These are phyloP conservation scores for Tenthredo distinguenda DNA, from an alignment of 2,888 invertebrate genomes.

Conservation along the genomic window DNA sequence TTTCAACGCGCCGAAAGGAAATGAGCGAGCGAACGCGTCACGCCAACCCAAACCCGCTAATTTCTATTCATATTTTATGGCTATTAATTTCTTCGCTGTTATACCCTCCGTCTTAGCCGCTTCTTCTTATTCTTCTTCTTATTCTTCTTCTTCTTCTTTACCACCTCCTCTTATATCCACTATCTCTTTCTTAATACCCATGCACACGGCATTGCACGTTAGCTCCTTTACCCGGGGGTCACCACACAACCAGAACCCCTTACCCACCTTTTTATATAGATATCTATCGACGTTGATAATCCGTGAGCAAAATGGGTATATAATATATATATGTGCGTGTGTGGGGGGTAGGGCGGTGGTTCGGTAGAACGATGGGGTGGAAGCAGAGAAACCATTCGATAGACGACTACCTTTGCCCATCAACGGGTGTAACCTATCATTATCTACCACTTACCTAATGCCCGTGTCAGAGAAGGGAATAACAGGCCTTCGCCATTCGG, in stretches of 20 bases:
- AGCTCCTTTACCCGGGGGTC: conserved; percentile 4
- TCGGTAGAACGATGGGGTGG: conserved; percentile 4
- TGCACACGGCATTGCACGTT: conserved; percentile 52
- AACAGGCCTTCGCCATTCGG: conserved; percentile 39
- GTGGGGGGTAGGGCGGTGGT: background rate
- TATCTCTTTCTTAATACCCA: conserved; percentile 54
- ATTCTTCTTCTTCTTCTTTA: conserved; percentile 46
- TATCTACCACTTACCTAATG: conserved; percentile 78
- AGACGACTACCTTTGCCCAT: conserved; percentile 73
- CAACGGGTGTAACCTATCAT: conserved; percentile 77
- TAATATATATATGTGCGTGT: background rate
- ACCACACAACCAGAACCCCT: conserved; percentile 11
- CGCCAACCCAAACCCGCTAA: conserved; percentile 78
- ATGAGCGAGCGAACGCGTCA: conserved; percentile 79
- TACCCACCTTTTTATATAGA: background rate
- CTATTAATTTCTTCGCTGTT: conserved; percentile 78
- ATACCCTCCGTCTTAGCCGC: conserved; percentile 64
- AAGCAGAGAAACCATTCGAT: conserved; percentile 63
- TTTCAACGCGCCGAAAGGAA: conserved; percentile 79
- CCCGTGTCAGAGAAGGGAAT: conserved; percentile 69
- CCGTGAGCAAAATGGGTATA: background rate
- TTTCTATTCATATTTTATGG: conserved; percentile 79
- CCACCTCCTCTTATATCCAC: background rate
- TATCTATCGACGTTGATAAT: conserved; percentile 7
- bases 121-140: conserved; percentile 56